Evolutionary conservation across 2,888 invertebrate genomes (phyloP).

Genomic region (Biston stratarius): DNA sequence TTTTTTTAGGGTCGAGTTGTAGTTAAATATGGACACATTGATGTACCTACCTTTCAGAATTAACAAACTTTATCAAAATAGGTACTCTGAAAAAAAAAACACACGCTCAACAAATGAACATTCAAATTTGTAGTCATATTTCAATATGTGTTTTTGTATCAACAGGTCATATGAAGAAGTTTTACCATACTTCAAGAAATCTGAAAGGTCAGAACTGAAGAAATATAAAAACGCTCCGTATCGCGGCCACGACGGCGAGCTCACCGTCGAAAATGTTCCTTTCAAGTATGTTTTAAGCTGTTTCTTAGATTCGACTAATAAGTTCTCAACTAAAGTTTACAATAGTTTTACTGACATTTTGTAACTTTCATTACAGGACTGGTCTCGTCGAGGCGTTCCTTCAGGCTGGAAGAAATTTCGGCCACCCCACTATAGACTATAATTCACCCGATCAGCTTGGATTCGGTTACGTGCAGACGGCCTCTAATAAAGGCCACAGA

Average conservation of each 20-base stretch:
- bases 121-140: neutral
- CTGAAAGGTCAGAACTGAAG: slow-evolving; percentile 83
- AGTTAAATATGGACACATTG: no score
- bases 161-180: slow-evolving; percentile 88
- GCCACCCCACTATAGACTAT: slow-evolving; percentile 86
- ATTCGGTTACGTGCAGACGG: slow-evolving; percentile 83
- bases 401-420: slow-evolving; percentile 86
- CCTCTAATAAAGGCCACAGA: slow-evolving; percentile 87
- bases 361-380: slow-evolving; percentile 70
- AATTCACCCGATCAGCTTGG: slow-evolving; percentile 88
- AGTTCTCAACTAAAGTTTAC: slow-evolving; percentile 45
- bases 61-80: no score
- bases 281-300: slow-evolving; percentile 73
- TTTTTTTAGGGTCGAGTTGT: no score
- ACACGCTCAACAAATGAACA: neutral
- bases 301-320: slow-evolving; percentile 47
- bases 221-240: slow-evolving; percentile 82
- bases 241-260: slow-evolving; percentile 87
- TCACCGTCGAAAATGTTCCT: slow-evolving; percentile 88
- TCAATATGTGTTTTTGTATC: slow-evolving; percentile 19
- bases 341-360: slow-evolving; percentile 18
- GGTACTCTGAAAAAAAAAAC: no score
- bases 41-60: no score
- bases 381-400: slow-evolving; percentile 85
- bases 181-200: slow-evolving; percentile 87